Base-by-base conservation (phyloP, 2,113 vertebrate species). In the Dicerorhinus sumatrensis region DNA sequence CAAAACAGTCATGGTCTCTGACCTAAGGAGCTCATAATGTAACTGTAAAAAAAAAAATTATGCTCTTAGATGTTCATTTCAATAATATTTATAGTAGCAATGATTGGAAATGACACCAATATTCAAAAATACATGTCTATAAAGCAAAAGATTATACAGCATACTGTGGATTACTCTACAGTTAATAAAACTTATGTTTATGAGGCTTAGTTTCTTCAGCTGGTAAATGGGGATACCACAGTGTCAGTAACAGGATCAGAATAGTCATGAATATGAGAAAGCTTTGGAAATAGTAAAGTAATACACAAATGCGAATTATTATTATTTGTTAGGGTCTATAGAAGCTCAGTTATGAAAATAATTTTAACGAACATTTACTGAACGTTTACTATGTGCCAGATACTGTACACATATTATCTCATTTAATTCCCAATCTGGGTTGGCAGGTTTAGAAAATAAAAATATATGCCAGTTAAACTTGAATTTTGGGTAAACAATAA, bases 401-500 rank as follows among this genome's bases (percentile, higher is more conserved):
- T 80, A 75, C 29, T 80, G 0, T 75, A 76, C 3, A 86, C 12
- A 36, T 27, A 67, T 73, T 51, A 89, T n/a, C 42, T 76, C 48
- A 89, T 69, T 82, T 83, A 88, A 91, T 58, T 62, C 20, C 48
- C 48, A 65, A 23, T 65, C 73, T 62, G 3, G 8, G 46, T 65
- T 80, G 76, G 27, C 31, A 62, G 36, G 14, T 36, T 96, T 93
- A 60, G 29, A 94, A 97, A 94, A 96, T 70, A 92, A 95, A 97
- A 95, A 58, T 87, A 90, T 2, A 90, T 27, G 4, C 5, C 36
- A 84, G 25, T 88, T 94, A 90, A 92, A 91, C 84, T 93, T 85
- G 14, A 93, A 80, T 97, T 92, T 93, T 18, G 80, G 20, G 56
- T 60, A 88, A 80, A 83, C 23, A 89, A 80, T 80, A 16, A 89